These are phyloP conservation scores for Rhea pennata DNA, from an alignment of 2,113 vertebrate species.

Conservation along the genomic window DNA sequence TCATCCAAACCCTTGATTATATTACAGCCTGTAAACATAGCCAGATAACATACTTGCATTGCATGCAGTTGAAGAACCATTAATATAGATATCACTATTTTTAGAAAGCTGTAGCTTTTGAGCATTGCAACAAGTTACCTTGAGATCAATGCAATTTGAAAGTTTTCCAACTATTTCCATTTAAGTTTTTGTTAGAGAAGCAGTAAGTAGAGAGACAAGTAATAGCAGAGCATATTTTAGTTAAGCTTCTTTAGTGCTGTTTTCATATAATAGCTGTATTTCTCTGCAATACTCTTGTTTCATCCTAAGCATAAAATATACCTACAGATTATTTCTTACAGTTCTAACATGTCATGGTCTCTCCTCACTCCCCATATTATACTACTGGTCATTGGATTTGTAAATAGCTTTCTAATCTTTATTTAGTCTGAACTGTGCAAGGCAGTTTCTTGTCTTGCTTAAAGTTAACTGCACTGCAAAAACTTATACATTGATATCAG, in stretches of 20 bases:
- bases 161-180: neutral
- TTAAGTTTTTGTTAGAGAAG: constrained; percentile 17
- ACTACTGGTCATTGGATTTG: neutral
- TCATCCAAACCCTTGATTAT: constrained; percentile 56
- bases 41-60: constrained; percentile 29
- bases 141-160: neutral
- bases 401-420: neutral
- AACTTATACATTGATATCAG: neutral
- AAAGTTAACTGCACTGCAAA: neutral
- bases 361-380: neutral
- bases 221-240: constrained; percentile 27
- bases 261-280: neutral
- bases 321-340: neutral
- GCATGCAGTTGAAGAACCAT: constrained; percentile 50
- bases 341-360: neutral
- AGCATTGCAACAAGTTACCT: constrained; percentile 15
- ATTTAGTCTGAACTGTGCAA: neutral
- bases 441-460: neutral
- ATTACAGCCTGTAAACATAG: constrained; percentile 62
- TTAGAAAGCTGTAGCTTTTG: constrained; percentile 49
- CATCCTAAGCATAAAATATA: neutral
- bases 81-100: constrained; percentile 47
- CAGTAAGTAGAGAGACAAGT: neutral
- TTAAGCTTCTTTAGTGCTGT: neutral
- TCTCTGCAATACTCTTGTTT: neutral